phyloP scores from a whole-genome alignment of 2,113 vertebrate species.

The Chitala chitala region DNA sequence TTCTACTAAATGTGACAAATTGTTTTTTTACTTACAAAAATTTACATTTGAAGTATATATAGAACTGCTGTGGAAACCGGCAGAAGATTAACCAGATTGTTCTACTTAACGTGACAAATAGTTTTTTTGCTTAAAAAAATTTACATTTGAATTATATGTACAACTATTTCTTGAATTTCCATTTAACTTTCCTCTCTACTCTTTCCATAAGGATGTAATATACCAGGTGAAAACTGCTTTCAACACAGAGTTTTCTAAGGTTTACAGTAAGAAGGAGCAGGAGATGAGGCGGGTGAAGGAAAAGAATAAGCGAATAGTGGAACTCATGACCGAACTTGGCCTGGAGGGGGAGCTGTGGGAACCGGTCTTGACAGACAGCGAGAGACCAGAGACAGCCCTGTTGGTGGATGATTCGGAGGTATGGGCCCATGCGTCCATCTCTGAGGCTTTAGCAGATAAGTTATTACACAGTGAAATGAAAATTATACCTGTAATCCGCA shows the following conservation, averaged over 20 bases:
- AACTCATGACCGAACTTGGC: slow-evolving; percentile 74
- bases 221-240: slow-evolving; percentile 76
- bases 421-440: no score
- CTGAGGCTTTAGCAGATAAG: no score
- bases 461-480: no score
- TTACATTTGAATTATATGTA: no score
- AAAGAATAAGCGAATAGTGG: slow-evolving; percentile 70
- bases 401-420: slow-evolving; percentile 79
- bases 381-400: slow-evolving; percentile 74
- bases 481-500: no score
- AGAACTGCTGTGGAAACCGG: no score
- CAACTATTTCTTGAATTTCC: not conserved
- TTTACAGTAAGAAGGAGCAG: slow-evolving; percentile 71
- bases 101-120: slow-evolving; percentile 83
- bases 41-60: no score
- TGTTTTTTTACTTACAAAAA: no score
- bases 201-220: slow-evolving; percentile 85
- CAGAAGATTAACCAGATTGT: slow-evolving; percentile 82
- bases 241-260: slow-evolving; percentile 76
- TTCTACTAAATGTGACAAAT: slow-evolving; percentile 83
- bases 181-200: slow-evolving; percentile 7
- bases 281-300: slow-evolving; percentile 72
- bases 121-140: no score
- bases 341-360: slow-evolving; percentile 70
- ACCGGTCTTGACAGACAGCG: slow-evolving; percentile 67